phyloP scores from a whole-genome alignment of 1,140 invertebrate species.

The Leptestheria dahalacensis region DNA sequence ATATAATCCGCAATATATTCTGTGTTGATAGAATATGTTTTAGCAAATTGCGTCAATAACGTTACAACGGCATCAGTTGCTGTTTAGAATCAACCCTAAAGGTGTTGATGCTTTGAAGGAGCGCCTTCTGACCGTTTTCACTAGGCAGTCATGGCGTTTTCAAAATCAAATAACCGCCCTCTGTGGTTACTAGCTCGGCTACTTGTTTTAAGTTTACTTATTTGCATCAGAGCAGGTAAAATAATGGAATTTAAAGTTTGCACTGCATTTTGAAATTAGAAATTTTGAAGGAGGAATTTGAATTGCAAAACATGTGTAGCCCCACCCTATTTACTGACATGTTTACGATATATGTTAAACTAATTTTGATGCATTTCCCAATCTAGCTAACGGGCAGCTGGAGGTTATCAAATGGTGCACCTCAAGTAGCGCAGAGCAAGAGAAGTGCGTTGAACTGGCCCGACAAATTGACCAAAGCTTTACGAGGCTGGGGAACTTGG shows the following conservation, averaged over 20 bases:
- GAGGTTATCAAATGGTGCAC: constrained; percentile 52
- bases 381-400: not conserved
- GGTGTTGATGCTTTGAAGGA: no score
- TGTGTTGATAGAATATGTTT: no score
- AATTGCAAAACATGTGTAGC: no score
- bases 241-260: not conserved
- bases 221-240: not conserved
- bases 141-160: not conserved
- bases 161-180: not conserved
- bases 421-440: constrained; percentile 47
- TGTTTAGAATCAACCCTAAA: no score
- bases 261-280: not conserved
- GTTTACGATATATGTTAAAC: not conserved
- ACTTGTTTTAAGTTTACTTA: not conserved
- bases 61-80: no score
- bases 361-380: not conserved
- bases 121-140: not conserved
- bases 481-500: constrained; percentile 41
- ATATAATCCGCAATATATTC: no score
- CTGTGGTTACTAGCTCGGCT: not conserved
- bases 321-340: not conserved
- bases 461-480: constrained; percentile 45
- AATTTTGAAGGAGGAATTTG: no score
- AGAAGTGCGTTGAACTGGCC: constrained; percentile 58
- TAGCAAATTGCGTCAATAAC: no score